Percentiles rank a stretch among this genome's conserved stretches.
Evolutionary conservation across 1,140 invertebrate species (phyloP).

Genomic region (Sweltsa coloradensis): DNA sequence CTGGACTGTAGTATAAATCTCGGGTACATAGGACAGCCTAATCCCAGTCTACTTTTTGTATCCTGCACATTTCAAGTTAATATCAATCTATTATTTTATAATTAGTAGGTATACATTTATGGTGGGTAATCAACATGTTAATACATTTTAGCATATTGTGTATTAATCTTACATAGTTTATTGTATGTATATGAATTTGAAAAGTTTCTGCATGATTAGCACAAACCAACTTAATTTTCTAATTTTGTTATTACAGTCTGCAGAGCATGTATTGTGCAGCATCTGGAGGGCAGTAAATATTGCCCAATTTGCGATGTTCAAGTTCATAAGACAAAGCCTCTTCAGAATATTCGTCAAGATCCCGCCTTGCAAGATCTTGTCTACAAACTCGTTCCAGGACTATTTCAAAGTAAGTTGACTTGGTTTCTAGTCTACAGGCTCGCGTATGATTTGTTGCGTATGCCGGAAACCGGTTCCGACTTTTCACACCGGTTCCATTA

Average conservation of each 20-base stretch:
- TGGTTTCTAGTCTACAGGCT: no score
- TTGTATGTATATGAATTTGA: not conserved
- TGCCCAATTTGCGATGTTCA: constrained; percentile 47
- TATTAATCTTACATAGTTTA: not conserved
- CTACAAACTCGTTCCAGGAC: constrained; percentile 70
- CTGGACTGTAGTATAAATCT: no score
- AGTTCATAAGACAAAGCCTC: constrained; percentile 31
- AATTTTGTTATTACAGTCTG: constrained; percentile 35
- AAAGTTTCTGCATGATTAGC: not conserved
- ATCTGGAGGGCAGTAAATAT: constrained; percentile 40
- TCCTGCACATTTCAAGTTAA: no score
- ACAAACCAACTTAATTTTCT: not conserved
- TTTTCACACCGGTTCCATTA: no score
- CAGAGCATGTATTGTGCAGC: constrained; percentile 47
- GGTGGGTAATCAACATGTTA: no score
- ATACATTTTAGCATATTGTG: no score
- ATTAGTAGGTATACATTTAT: no score
- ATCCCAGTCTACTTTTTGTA: no score
- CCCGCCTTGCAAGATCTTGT: constrained; percentile 70
- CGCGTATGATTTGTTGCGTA: no score
- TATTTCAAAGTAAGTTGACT: constrained; percentile 51
- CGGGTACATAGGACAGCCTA: no score
- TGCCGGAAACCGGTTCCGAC: no score
- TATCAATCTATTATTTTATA: no score
- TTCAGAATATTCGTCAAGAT: constrained; percentile 39